Evolutionary conservation across 2,888 invertebrate genomes (phyloP).

Genomic region (Drosophila tanythrix): DNA sequence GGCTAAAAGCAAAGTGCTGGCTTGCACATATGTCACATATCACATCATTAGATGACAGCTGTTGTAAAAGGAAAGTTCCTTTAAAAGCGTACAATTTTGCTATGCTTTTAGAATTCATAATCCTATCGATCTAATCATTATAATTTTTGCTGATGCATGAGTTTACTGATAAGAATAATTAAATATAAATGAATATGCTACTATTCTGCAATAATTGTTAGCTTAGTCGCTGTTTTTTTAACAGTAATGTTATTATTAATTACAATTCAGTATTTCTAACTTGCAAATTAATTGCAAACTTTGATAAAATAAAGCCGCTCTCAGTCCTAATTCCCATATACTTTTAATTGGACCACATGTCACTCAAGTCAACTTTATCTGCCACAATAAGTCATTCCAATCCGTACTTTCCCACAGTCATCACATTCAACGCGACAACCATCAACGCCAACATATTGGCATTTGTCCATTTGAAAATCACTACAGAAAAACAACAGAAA

Average conservation of each 20-base stretch:
- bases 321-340: slow-evolving; percentile 28
- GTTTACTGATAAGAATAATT: slow-evolving; percentile 12
- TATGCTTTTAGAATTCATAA: slow-evolving; percentile 43
- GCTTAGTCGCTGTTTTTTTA: background rate
- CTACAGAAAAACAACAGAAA: slow-evolving; percentile 22
- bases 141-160: background rate
- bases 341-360: slow-evolving; percentile 54
- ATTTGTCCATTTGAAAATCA: slow-evolving; percentile 64
- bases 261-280: slow-evolving; percentile 1
- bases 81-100: slow-evolving; percentile 38
- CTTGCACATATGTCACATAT: slow-evolving; percentile 42
- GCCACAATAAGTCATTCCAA: slow-evolving; percentile 58
- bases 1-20: slow-evolving; percentile 32
- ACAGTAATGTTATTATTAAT: background rate
- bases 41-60: slow-evolving; percentile 50
- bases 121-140: background rate
- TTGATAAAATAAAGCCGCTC: background rate
- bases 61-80: slow-evolving; percentile 23
- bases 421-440: slow-evolving; percentile 56
- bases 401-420: slow-evolving; percentile 68
- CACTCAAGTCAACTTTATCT: slow-evolving; percentile 53
- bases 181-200: background rate
- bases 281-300: slow-evolving; percentile 2
- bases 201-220: background rate
- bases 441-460: slow-evolving; percentile 77